Conservation (phyloP, 2,797 vertebrate genomes). For the Apogon hyalosoma region DNA sequence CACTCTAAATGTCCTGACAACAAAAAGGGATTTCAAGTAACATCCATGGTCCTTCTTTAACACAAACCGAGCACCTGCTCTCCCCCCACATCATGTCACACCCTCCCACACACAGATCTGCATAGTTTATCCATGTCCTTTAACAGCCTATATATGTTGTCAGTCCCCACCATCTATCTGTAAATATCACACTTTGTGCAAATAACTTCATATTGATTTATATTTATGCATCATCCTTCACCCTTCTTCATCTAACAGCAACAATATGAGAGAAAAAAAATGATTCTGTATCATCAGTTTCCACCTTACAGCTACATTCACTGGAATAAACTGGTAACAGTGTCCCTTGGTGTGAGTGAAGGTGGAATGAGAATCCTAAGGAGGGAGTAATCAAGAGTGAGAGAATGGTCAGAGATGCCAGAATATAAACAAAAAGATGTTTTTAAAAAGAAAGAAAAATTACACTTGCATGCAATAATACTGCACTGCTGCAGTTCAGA, state of each 20-base stretch:
- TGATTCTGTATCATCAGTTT: too few species aligned
- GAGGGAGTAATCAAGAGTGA: too few species aligned
- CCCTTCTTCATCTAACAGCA: background rate
- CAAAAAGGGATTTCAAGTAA: background rate
- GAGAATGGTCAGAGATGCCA: too few species aligned
- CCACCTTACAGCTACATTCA: too few species aligned
- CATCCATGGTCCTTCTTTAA: conserved; percentile 21
- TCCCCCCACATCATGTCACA: conserved; percentile 7
- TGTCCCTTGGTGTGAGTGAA: too few species aligned
- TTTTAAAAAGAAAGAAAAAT: too few species aligned
- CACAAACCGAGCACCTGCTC: conserved; percentile 26
- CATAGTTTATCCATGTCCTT: background rate
- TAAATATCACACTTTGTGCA: background rate
- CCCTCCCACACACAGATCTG: conserved; percentile 17
- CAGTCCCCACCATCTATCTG: background rate
- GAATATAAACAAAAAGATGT: too few species aligned
- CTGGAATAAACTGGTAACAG: too few species aligned
- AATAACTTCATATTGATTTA: background rate
- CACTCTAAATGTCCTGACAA: too few species aligned
- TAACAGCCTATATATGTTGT: background rate
- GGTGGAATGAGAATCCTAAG: too few species aligned
- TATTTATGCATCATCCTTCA: background rate
- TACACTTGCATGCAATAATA: too few species aligned
- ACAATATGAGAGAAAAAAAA: background rate
- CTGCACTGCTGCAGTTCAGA: too few species aligned